phyloP scores from a whole-genome alignment of 2,113 vertebrate genomes.

The Protobothrops mucrosquamatus region DNA sequence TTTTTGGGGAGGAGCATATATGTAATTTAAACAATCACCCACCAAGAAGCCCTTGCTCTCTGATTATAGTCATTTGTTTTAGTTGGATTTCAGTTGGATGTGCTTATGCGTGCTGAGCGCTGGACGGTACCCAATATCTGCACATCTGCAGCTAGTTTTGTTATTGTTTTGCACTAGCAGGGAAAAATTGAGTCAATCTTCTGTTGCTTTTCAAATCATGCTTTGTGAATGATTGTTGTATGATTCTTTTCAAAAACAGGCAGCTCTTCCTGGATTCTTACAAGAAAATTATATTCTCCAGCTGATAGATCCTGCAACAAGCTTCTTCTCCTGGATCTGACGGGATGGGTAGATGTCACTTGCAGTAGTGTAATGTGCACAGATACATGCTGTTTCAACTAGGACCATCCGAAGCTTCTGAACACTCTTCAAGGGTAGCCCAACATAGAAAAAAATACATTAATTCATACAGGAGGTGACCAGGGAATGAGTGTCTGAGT shows the following conservation, averaged over 20 bases:
- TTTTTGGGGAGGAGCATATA: conserved; percentile 61
- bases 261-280: conserved; percentile 10
- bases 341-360: neutral
- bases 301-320: neutral
- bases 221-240: conserved; percentile 46
- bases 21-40: conserved; percentile 22
- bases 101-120: neutral
- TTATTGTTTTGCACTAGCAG: conserved; percentile 39
- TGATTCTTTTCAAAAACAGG: conserved; percentile 43
- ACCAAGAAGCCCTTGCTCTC: conserved; percentile 22
- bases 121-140: conserved; percentile 15
- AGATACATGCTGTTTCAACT: neutral
- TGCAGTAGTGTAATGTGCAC: neutral
- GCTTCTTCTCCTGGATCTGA: neutral
- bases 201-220: conserved; percentile 40
- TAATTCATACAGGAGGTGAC: too few relatives aligned
- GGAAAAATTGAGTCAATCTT: conserved; percentile 53
- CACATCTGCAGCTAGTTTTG: conserved; percentile 67
- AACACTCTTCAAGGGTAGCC: neutral
- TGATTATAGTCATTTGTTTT: conserved; percentile 23
- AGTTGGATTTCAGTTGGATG: neutral
- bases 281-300: neutral
- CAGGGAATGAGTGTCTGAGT: too few relatives aligned
- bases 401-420: neutral
- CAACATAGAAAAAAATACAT: too few relatives aligned